Evolutionary conservation across 2,113 vertebrate species (phyloP), one percentile per base, ranked within the genome.

Genomic region (Spea multiplicata): DNA sequence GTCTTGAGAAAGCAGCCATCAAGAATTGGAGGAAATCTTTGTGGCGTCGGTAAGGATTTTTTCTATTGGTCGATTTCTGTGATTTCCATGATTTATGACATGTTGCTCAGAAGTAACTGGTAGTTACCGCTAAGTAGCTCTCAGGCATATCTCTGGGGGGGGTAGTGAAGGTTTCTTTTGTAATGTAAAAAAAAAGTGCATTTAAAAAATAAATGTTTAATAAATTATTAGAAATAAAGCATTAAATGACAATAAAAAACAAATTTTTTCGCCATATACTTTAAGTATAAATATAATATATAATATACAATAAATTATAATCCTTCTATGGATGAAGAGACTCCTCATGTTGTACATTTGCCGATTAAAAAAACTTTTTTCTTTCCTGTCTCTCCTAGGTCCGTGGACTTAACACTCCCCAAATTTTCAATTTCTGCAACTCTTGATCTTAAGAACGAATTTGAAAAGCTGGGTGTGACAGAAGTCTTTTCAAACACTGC

Each of bases 401-500:
- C 50, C 0, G 46, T 95, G 71, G 44, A 84, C 2, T 76, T 97
- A 66, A 83, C 44, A 30, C 55, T 98, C 84, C 93, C 93, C 3
- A 94, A 93, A 70, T 92, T 93, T 48, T 93, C 90, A 8, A 83
- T 96, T 82, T 90, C 92, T 0, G 83, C 86, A 3, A 75, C 83
- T 0, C 87, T 91, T 2, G 79, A 90, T 4, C 86, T 99, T 81
- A 84, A 67, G 0, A 69, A 71, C 0, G 79, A 71, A 1, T 85
- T 99, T 65, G 83, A 3, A 0, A 90, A 89, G 67, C 82, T 95
- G 85, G 95, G 94, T 47, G 84, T 97, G 4, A 83, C 74, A 0
- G 83, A 92, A 1, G 81, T 93, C 5, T 95, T 95, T 81, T 70
- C n/a, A 0, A 16, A 88, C 1, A 12, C 3, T 0, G 91, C 93